These are phyloP conservation scores for Erebia aethiops DNA, from an alignment of 2,888 invertebrate genomes.

Conservation along the genomic window DNA sequence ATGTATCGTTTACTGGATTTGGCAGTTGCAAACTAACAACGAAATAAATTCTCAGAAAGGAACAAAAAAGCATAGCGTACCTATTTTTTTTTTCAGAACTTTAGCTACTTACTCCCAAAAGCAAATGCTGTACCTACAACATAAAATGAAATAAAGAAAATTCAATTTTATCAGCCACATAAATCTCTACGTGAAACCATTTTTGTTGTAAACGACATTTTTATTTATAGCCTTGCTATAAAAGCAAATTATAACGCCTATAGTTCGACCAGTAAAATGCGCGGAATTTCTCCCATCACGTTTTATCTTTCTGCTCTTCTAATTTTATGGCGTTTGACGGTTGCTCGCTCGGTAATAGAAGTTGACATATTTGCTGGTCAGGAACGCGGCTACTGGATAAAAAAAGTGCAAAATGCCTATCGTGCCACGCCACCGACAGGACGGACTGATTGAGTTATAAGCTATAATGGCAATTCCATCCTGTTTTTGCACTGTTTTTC, in stretches of 20 bases:
- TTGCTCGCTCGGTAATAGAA: constrained; percentile 55
- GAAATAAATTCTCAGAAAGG: too few relatives aligned
- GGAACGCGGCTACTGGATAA: constrained; percentile 72
- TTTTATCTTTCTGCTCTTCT: constrained; percentile 60
- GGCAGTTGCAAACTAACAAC: too few relatives aligned
- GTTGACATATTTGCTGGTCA: constrained; percentile 58
- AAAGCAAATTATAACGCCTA: constrained; percentile 24
- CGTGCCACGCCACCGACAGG: constrained; percentile 57
- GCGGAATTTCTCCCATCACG: constrained; percentile 60
- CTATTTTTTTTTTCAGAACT: too few relatives aligned
- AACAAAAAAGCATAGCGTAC: too few relatives aligned
- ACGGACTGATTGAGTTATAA: constrained; percentile 79
- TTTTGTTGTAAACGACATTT: constrained; percentile 27
- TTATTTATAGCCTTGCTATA: constrained; percentile 30
- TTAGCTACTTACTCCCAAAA: background rate
- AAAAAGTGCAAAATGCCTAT: constrained; percentile 77
- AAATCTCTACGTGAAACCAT: constrained; percentile 22
- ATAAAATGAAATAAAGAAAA: background rate
- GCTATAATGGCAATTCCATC: constrained; percentile 77
- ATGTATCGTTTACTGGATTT: too few relatives aligned
- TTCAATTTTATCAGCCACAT: constrained; percentile 16
- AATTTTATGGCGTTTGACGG: constrained; percentile 54
- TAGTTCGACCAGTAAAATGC: constrained; percentile 46
- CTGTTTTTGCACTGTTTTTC: constrained; percentile 78
- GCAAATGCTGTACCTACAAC: background rate